Evolutionary conservation across 2,113 vertebrate species (phyloP).

Genomic region (Cathartes aura): DNA sequence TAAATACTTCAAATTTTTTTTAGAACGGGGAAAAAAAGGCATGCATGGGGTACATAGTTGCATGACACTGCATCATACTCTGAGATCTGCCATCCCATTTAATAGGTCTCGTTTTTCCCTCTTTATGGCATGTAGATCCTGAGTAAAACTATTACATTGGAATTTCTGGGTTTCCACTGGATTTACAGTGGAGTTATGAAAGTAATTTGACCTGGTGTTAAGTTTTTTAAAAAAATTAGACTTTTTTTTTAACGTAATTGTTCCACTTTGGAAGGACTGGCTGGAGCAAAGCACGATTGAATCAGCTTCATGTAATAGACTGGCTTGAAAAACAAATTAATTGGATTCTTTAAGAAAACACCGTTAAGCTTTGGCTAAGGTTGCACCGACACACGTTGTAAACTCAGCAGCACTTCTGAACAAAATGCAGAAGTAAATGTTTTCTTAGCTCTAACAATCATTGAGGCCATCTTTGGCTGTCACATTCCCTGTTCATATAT

Average conservation of each 20-base stretch:
- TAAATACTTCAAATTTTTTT: not conserved
- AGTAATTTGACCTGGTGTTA: not conserved
- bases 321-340: slow-evolving; percentile 18
- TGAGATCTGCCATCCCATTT: not conserved
- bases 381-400: not conserved
- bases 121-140: not conserved
- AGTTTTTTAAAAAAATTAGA: not conserved
- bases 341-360: slow-evolving; percentile 15
- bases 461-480: slow-evolving; percentile 40
- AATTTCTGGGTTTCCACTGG: not conserved
- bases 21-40: accelerated
- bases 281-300: not conserved
- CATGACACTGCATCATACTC: not conserved
- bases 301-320: not conserved
- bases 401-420: slow-evolving; percentile 12
- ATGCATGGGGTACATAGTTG: not conserved
- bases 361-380: not conserved
- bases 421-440: not conserved
- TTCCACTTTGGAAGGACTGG: not conserved
- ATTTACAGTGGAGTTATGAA: not conserved
- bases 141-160: not conserved
- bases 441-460: slow-evolving; percentile 36
- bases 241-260: not conserved
- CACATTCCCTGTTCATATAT: slow-evolving; percentile 2
- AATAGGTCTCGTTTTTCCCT: not conserved